These are phyloP conservation scores for Coleophora deauratella DNA, from an alignment of 2,888 invertebrate species.

Conservation along the genomic window DNA sequence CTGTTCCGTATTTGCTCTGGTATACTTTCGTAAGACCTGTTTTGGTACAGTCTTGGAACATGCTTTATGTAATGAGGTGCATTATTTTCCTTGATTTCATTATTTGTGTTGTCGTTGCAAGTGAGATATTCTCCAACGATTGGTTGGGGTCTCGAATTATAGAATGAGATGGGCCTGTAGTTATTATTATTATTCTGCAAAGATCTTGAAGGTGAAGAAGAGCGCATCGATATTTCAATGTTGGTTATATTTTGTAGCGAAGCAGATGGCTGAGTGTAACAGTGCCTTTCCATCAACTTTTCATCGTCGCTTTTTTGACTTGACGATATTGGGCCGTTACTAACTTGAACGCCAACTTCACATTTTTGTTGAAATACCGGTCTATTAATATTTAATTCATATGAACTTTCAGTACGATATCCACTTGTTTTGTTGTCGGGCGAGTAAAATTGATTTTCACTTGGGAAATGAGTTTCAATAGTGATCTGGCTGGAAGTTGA, in stretches of 20 bases:
- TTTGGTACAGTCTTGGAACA: constrained; percentile 59
- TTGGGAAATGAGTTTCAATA: constrained; percentile 64
- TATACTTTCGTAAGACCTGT: constrained; percentile 65
- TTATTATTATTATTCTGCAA: constrained; percentile 41
- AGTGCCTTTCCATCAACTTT: constrained; percentile 58
- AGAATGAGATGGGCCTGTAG: constrained; percentile 65
- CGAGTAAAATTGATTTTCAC: constrained; percentile 41
- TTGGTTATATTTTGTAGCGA: constrained; percentile 67
- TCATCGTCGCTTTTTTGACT: constrained; percentile 70
- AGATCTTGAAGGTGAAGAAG: constrained; percentile 42
- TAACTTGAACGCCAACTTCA: constrained; percentile 49
- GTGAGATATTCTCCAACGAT: constrained; percentile 32
- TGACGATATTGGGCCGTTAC: constrained; percentile 37
- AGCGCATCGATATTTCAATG: constrained; percentile 61
- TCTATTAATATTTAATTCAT: constrained; percentile 26
- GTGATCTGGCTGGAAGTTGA: constrained; percentile 54
- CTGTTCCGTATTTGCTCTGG: constrained; percentile 60
- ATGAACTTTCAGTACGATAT: constrained; percentile 24
- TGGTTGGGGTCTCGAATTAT: constrained; percentile 46
- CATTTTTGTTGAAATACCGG: constrained; percentile 37
- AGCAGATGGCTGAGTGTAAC: constrained; percentile 46
- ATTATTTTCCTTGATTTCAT: constrained; percentile 62
- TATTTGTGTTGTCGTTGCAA: constrained; percentile 47
- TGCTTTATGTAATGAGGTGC: constrained; percentile 60
- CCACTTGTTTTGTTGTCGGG: constrained; percentile 26